A percentile compares a stretch with the other conserved stretches of the same genome.
These are phyloP conservation scores for Sinella curviseta DNA, from an alignment of 1,140 invertebrate species.

Conservation along the genomic window DNA sequence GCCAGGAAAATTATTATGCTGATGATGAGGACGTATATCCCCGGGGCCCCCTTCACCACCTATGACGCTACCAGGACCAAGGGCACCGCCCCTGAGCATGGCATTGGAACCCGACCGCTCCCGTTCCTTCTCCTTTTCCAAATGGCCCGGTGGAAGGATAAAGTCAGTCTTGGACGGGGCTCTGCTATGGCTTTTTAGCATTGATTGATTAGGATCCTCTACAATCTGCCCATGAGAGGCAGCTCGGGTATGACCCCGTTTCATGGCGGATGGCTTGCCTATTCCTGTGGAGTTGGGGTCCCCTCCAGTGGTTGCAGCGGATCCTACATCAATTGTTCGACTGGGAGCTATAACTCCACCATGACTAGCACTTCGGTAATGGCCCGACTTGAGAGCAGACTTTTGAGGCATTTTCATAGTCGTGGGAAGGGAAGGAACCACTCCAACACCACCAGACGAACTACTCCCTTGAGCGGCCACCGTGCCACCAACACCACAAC, in stretches of 20 bases:
- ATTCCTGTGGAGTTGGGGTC: constrained; percentile 48
- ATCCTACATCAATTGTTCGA: constrained; percentile 60
- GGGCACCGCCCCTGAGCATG: neutral
- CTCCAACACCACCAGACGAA: neutral
- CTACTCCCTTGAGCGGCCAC: neutral
- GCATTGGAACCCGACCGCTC: constrained; percentile 3
- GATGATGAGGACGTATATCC: neutral
- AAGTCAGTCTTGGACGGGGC: constrained; percentile 83
- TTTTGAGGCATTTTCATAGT: neutral
- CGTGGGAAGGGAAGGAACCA: neutral
- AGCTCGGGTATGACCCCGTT: constrained; percentile 74
- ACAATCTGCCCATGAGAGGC: constrained; percentile 82
- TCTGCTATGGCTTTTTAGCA: constrained; percentile 67
- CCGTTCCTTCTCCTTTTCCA: constrained; percentile 44
- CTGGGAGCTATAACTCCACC: constrained; percentile 55
- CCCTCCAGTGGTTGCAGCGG: constrained; percentile 50
- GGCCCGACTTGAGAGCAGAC: constrained; percentile 56
- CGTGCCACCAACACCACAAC: neutral
- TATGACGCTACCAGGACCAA: neutral
- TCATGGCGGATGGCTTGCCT: constrained; percentile 51
- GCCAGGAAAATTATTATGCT: neutral
- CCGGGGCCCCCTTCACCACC: neutral
- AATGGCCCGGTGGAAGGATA: constrained; percentile 65
- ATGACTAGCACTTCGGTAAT: constrained; percentile 76
- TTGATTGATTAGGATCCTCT: constrained; percentile 56